These are phyloP conservation scores for Motacilla tschutschensis DNA, from an alignment of 2,113 vertebrate species.

Conservation along the genomic window DNA sequence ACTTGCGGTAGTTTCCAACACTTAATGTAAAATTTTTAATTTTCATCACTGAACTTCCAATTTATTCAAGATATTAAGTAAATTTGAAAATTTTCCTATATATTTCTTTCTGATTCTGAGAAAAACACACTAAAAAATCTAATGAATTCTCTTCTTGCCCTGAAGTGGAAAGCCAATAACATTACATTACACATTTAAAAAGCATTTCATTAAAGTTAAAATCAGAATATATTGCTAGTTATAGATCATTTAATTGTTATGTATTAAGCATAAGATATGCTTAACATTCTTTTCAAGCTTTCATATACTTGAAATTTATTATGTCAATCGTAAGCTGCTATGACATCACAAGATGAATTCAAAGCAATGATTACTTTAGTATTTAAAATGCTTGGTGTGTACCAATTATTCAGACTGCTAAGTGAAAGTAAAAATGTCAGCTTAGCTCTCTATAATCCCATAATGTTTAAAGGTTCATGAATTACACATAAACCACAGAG, in stretches of 20 bases:
- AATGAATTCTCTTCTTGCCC: conserved; percentile 21
- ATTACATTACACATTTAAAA: conserved; percentile 59
- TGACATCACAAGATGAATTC: conserved; percentile 81
- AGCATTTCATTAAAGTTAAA: conserved; percentile 71
- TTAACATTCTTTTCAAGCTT: conserved; percentile 49
- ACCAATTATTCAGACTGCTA: conserved; percentile 73
- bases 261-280: conserved; percentile 63
- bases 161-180: conserved; percentile 18
- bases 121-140: conserved; percentile 1
- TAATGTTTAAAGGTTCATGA: conserved; percentile 75
- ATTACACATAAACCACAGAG: conserved; percentile 71
- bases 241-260: conserved; percentile 70
- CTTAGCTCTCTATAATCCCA: conserved; percentile 69
- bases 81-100: neutral
- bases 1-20: neutral
- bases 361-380: conserved; percentile 66
- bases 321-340: conserved; percentile 54
- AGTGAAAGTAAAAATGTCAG: conserved; percentile 76
- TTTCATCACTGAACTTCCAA: neutral
- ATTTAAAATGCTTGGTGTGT: conserved; percentile 67
- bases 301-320: conserved; percentile 71
- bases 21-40: neutral
- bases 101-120: neutral
- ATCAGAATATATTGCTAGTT: conserved; percentile 50
- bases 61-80: neutral